A percentile compares a stretch with the other conserved stretches of the same genome.
These are phyloP conservation scores for Campoplex capitator DNA, from an alignment of 2,888 invertebrate species.

Conservation along the genomic window DNA sequence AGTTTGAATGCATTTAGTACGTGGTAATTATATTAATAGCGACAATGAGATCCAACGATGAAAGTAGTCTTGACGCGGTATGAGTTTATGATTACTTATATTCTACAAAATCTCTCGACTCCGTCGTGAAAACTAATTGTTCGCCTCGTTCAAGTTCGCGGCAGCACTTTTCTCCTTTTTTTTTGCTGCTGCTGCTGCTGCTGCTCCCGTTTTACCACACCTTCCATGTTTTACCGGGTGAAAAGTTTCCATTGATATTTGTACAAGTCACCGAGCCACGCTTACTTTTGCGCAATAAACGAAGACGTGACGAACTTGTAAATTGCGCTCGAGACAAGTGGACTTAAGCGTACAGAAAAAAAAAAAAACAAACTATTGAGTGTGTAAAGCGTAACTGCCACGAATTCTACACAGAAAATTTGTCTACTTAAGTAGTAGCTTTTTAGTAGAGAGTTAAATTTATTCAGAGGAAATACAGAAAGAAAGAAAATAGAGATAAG, in stretches of 20 bases:
- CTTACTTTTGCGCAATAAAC: slow-evolving; percentile 51
- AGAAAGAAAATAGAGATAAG: background rate
- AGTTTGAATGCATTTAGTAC: background rate
- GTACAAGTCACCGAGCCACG: slow-evolving; percentile 45
- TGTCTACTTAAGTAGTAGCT: slow-evolving; percentile 25
- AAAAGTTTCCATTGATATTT: slow-evolving; percentile 62
- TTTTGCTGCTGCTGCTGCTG: background rate
- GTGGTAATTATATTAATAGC: slow-evolving; percentile 29
- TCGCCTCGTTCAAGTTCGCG: slow-evolving; percentile 14
- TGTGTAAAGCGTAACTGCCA: slow-evolving; percentile 4
- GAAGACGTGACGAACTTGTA: slow-evolving; percentile 48
- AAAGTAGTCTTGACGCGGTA: background rate
- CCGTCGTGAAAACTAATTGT: slow-evolving; percentile 48
- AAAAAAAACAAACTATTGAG: background rate
- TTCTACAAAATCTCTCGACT: slow-evolving; percentile 9
- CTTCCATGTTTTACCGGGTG: slow-evolving; percentile 12
- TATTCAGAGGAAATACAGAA: background rate
- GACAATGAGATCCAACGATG: slow-evolving; percentile 1
- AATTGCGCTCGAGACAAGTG: slow-evolving; percentile 26
- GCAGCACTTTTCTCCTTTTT: background rate
- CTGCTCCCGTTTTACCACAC: slow-evolving; percentile 31
- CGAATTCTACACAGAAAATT: slow-evolving; percentile 24
- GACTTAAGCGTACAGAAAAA: slow-evolving; percentile 13
- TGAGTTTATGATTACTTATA: slow-evolving; percentile 7
- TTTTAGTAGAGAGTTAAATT: slow-evolving; percentile 28